These are phyloP conservation scores for Chrysoperla carnea DNA, from an alignment of 1,140 invertebrate genomes.

Conservation along the genomic window DNA sequence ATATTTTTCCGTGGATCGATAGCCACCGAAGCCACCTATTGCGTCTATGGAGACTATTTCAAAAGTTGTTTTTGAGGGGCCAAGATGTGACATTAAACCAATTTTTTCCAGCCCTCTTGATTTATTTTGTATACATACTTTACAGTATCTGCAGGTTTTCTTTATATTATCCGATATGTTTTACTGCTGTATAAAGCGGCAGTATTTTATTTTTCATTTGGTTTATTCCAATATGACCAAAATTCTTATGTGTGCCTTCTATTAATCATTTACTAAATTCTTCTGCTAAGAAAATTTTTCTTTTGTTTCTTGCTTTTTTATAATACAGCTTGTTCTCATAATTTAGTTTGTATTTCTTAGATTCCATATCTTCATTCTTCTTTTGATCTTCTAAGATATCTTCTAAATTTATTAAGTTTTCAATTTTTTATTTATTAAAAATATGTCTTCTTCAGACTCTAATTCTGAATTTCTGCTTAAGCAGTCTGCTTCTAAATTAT, in stretches of 20 bases:
- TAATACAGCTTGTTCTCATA: constrained; percentile 5
- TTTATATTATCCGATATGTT: no score
- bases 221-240: constrained; percentile 9
- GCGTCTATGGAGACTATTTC: no score
- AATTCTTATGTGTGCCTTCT: constrained; percentile 8
- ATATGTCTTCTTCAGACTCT: constrained; percentile 14
- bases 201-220: constrained; percentile 10
- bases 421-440: constrained; percentile 14
- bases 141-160: no score
- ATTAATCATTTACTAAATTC: constrained; percentile 8
- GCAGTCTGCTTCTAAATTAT: constrained; percentile 19
- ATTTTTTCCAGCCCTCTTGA: no score
- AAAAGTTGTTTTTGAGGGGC: no score
- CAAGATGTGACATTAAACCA: no score
- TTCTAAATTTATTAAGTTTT: constrained; percentile 15
- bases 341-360: not conserved
- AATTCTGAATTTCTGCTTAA: constrained; percentile 20
- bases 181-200: no score
- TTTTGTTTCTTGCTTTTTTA: constrained; percentile 11
- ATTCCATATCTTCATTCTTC: constrained; percentile 9
- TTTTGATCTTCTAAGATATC: constrained; percentile 15
- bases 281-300: constrained; percentile 9
- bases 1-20: no score
- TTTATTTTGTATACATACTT: no score
- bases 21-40: no score